Evolutionary conservation across 2,797 vertebrate genomes (phyloP).

Genomic region (Brotogeris chrysoptera): DNA sequence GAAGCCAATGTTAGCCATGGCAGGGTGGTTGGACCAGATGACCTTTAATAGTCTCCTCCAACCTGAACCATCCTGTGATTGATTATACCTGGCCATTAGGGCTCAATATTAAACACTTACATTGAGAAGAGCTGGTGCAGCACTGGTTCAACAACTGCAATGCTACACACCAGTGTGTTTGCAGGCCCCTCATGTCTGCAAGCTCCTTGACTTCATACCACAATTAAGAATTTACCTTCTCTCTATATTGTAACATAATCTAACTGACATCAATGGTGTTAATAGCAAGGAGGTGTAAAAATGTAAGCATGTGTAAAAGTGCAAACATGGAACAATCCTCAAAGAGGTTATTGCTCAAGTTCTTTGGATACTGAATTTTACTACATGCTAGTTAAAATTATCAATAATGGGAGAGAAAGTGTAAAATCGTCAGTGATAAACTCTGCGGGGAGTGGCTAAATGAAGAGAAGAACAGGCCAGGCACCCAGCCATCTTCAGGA

Average conservation of each 20-base stretch:
- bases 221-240: neutral
- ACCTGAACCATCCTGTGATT: neutral
- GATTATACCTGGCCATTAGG: neutral
- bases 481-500: neutral
- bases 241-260: fast-evolving
- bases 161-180: fast-evolving
- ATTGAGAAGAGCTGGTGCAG: neutral
- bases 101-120: neutral
- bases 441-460: neutral
- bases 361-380: neutral
- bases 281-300: neutral
- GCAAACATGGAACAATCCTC: neutral
- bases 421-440: neutral
- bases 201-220: neutral
- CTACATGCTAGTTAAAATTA: neutral
- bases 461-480: neutral
- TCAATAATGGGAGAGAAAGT: neutral
- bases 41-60: neutral
- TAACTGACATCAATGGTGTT: neutral
- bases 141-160: neutral
- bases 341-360: neutral
- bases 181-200: neutral
- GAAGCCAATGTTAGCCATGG: neutral
- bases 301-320: neutral
- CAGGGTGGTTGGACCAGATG: neutral